Evolutionary conservation across 2,797 vertebrate species (phyloP).

Genomic region (Menidia menidia): DNA sequence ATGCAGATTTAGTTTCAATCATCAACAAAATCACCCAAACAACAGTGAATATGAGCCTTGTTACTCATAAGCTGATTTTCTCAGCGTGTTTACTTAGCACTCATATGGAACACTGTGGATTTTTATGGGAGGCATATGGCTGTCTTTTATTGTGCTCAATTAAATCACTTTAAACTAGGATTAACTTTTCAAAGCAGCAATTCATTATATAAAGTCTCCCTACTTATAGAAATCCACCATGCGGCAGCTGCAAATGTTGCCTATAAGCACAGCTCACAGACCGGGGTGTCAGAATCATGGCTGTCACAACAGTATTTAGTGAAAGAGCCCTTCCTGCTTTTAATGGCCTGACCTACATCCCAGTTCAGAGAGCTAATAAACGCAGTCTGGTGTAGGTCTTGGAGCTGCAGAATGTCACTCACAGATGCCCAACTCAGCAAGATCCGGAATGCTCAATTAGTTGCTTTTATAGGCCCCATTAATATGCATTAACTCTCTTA

Average conservation of each 20-base stretch:
- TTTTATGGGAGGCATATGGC: conserved; percentile 78
- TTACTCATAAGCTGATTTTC: conserved; percentile 59
- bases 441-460: conserved; percentile 97
- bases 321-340: conserved; percentile 88
- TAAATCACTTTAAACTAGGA: conserved; percentile 77
- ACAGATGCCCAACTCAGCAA: conserved; percentile 95
- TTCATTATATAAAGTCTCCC: conserved; percentile 51
- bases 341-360: conserved; percentile 97
- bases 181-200: conserved; percentile 69
- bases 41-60: conserved; percentile 54
- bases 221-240: conserved; percentile 34
- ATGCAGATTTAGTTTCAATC: conserved; percentile 51
- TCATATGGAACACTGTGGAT: conserved; percentile 74
- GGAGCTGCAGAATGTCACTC: conserved; percentile 96
- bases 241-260: conserved; percentile 49
- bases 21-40: conserved; percentile 50
- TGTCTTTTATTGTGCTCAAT: conserved; percentile 76
- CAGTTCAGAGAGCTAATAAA: conserved; percentile 97
- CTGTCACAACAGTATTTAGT: conserved; percentile 79
- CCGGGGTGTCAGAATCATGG: conserved; percentile 69
- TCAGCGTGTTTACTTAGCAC: conserved; percentile 69
- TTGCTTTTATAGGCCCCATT: conserved; percentile 90
- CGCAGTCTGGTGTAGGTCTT: conserved; percentile 93
- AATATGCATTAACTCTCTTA: conserved; percentile 85
- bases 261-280: conserved; percentile 47